Conservation (phyloP, 2,888 invertebrate genomes). For the Agonopterix heracliana region DNA sequence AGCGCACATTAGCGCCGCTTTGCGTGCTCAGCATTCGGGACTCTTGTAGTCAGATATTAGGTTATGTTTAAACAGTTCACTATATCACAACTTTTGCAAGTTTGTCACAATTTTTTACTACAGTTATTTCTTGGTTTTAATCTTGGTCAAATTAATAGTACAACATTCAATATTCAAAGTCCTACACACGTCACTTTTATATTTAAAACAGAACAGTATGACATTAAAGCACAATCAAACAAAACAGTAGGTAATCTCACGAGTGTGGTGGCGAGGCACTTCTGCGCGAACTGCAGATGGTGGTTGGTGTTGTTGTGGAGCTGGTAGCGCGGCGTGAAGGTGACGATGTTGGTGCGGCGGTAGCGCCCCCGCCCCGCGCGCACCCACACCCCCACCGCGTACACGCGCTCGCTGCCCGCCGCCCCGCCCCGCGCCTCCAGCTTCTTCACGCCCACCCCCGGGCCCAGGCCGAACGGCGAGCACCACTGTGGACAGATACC, state of each 20-base stretch:
- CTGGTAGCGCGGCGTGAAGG: constrained; percentile 94
- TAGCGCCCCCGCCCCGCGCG: constrained; percentile 92
- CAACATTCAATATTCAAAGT: no score
- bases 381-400: constrained; percentile 92
- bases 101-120: no score
- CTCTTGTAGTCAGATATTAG: no score
- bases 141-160: no score
- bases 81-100: no score
- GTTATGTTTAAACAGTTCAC: no score
- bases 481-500: constrained; percentile 80
- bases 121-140: no score
- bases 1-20: no score
- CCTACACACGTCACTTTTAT: no score
- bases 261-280: constrained; percentile 84
- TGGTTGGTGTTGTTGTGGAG: constrained; percentile 90
- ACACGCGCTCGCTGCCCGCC: constrained; percentile 75
- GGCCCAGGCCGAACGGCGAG: constrained; percentile 89
- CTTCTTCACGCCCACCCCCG: constrained; percentile 83
- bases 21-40: no score
- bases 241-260: constrained; percentile 45
- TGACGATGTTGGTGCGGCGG: constrained; percentile 92
- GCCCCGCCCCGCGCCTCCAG: constrained; percentile 57
- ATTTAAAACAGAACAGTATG: no score
- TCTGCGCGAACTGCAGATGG: constrained; percentile 92
- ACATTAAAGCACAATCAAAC: neutral